phyloP scores from a whole-genome alignment of 2,797 vertebrate genomes.

The Parambassis ranga region DNA sequence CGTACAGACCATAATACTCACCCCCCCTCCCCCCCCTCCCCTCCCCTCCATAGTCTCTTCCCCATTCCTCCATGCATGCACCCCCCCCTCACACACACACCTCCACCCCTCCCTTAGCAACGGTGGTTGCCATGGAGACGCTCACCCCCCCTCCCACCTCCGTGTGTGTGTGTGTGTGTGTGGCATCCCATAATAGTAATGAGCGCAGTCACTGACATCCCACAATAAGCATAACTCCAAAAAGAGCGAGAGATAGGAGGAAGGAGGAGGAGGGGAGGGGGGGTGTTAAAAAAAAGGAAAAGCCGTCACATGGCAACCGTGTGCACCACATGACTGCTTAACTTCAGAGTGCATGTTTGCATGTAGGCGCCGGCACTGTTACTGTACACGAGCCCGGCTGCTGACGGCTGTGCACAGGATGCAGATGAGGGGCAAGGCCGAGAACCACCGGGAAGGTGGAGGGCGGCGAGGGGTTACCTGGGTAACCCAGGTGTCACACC shows the following conservation, averaged over 20 bases:
- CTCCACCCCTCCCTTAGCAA: conserved; percentile 78
- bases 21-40: conserved; percentile 68
- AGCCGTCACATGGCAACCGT: conserved; percentile 79
- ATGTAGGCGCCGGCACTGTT: conserved; percentile 54
- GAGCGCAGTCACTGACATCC: conserved; percentile 85
- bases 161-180: too few relatives aligned
- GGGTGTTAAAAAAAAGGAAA: conserved; percentile 27
- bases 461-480: not conserved
- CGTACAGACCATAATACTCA: conserved; percentile 91
- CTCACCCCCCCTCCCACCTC: conserved; percentile 69
- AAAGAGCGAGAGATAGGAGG: conserved; percentile 72
- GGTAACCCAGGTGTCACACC: conserved; percentile 5
- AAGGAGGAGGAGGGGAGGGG: conserved; percentile 46
- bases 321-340: conserved; percentile 78
- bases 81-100: conserved; percentile 23
- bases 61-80: conserved; percentile 81
- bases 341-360: conserved; percentile 73
- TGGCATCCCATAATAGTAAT: conserved; percentile 86
- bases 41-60: conserved; percentile 75
- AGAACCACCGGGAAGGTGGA: not conserved
- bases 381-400: conserved; percentile 40
- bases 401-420: not conserved
- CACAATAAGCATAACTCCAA: conserved; percentile 88
- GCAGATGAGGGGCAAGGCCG: not conserved
- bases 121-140: conserved; percentile 78